A percentile compares a stretch with the other conserved stretches of the same genome.
These are phyloP conservation scores for Saturnia pavonia DNA, from an alignment of 2,888 invertebrate genomes.

Conservation along the genomic window DNA sequence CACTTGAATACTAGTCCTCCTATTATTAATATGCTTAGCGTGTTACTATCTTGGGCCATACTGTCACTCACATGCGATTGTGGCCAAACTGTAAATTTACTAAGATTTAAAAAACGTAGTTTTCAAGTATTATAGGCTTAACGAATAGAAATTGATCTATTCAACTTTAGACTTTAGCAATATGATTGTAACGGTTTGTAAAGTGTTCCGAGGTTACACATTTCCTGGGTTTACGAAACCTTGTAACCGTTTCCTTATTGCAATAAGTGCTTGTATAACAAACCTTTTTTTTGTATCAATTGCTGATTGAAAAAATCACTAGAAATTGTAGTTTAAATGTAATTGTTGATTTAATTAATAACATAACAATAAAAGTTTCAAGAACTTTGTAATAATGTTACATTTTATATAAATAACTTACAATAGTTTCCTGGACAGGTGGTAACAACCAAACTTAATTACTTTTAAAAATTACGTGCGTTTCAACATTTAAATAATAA, in stretches of 20 bases:
- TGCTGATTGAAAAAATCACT: background rate
- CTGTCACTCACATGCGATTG: too few relatives aligned
- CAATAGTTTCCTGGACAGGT: background rate
- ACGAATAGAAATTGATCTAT: constrained; percentile 6
- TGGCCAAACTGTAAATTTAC: too few relatives aligned
- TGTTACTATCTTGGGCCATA: too few relatives aligned
- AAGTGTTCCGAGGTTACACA: constrained; percentile 25
- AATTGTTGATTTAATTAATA: constrained; percentile 1
- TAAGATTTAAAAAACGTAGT: too few relatives aligned
- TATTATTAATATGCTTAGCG: too few relatives aligned
- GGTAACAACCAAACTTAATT: background rate
- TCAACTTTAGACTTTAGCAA: constrained; percentile 30
- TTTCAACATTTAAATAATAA: constrained; percentile 9
- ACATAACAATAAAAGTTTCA: background rate
- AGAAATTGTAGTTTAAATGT: background rate
- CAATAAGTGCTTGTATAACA: background rate
- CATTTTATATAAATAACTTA: background rate
- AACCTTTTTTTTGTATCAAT: background rate
- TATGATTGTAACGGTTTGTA: constrained; percentile 27
- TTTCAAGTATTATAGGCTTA: background rate
- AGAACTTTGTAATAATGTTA: background rate
- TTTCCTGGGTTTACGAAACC: constrained; percentile 28
- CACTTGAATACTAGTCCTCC: too few relatives aligned
- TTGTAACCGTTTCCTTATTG: constrained; percentile 31
- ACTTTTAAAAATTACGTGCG: background rate